Evolutionary conservation across 2,113 vertebrate genomes (phyloP).

Genomic region (Anguilla japonica): DNA sequence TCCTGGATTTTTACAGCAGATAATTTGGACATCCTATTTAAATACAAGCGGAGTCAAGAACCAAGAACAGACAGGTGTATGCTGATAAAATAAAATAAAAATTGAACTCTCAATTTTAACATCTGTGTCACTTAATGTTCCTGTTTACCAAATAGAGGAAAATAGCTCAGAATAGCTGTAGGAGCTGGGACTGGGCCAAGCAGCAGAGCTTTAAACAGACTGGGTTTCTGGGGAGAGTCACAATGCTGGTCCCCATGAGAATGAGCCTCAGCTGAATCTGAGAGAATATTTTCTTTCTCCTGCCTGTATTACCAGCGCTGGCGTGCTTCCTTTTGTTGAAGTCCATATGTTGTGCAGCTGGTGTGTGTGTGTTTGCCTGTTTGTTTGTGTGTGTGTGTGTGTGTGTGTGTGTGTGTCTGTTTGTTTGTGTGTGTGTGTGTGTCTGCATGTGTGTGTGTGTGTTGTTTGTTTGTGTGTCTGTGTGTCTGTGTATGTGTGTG

Average conservation of each 20-base stretch:
- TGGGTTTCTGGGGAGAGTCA: neutral
- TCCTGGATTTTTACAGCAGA: neutral
- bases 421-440: neutral
- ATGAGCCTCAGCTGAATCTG: neutral
- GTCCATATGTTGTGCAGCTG: constrained; percentile 24
- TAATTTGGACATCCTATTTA: constrained; percentile 7
- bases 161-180: constrained; percentile 11
- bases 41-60: constrained; percentile 10
- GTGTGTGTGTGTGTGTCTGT: no score
- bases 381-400: neutral
- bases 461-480: no score
- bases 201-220: neutral
- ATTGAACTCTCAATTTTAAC: constrained; percentile 14
- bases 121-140: constrained; percentile 16
- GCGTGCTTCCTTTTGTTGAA: neutral
- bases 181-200: neutral
- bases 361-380: neutral
- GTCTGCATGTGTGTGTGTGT: neutral
- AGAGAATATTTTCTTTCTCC: neutral
- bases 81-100: neutral
- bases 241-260: neutral
- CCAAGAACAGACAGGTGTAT: constrained; percentile 5
- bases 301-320: neutral
- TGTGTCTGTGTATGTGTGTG: neutral
- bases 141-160: constrained; percentile 6